Percentiles rank a stretch among this genome's conserved stretches.
Evolutionary conservation across 1,140 invertebrate species (phyloP).

Genomic region (Caligus rogercresseyi): DNA sequence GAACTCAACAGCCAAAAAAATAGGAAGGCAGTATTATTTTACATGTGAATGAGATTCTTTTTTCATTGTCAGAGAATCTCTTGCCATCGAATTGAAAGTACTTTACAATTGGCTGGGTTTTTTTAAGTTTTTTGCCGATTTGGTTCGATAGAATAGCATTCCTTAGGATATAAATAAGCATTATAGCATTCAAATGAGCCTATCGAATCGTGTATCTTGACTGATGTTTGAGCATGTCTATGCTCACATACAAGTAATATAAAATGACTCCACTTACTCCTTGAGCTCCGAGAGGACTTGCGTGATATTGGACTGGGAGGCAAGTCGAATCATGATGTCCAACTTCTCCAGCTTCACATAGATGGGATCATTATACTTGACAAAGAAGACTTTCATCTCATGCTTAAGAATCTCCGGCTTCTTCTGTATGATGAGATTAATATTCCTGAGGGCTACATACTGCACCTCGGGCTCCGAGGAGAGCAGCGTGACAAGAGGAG

Average conservation of each 20-base stretch:
- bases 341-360: slow-evolving; percentile 98
- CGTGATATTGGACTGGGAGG: slow-evolving; percentile 92
- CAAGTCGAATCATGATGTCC: slow-evolving; percentile 98
- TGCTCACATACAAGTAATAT: neutral
- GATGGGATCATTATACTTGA: slow-evolving; percentile 99
- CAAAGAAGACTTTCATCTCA: slow-evolving; percentile 99
- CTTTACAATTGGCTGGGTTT: too few relatives aligned
- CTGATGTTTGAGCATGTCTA: too few relatives aligned
- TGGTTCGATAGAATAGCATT: too few relatives aligned
- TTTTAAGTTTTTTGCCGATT: too few relatives aligned
- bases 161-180: too few relatives aligned
- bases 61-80: too few relatives aligned
- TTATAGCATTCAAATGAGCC: too few relatives aligned
- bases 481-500: slow-evolving; percentile 91
- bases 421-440: slow-evolving; percentile 98
- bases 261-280: slow-evolving; percentile 30
- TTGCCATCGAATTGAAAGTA: too few relatives aligned
- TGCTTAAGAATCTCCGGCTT: slow-evolving; percentile 97
- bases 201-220: too few relatives aligned
- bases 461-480: slow-evolving; percentile 98
- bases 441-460: slow-evolving; percentile 94
- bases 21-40: too few relatives aligned
- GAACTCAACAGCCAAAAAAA: too few relatives aligned
- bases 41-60: too few relatives aligned
- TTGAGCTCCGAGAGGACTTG: slow-evolving; percentile 97